Base-by-base conservation (phyloP, 2,888 invertebrate species). In the Agrilus mali region DNA sequence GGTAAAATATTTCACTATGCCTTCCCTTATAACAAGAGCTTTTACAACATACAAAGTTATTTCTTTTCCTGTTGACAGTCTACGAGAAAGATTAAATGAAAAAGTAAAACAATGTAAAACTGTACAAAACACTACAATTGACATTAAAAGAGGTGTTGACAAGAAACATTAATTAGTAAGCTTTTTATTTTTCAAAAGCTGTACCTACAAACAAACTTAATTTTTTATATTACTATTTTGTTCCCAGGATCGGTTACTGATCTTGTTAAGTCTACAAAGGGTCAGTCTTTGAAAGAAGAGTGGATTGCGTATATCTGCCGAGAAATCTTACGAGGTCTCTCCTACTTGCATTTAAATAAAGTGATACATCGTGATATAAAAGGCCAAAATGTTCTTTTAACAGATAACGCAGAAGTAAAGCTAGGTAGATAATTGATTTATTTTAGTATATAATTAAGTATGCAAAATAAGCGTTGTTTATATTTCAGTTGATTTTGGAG, bases 301-400 rank as follows among this genome's bases (percentile, higher is more conserved):
- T 99, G 98, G 97, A 99, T 99, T 65, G 96, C 98, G 44, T 98
- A 98, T 68, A 94, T 98, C 57, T 96, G 95, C 66, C 78, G 98
- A 66, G 89, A 98, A 80, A 89, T 90, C 54, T 74, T 93, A 50
- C 78, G 96, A 63, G 97, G 97, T 55, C 79, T 98, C 48, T 89
- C 90, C 64, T 97, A 98, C 74, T 80, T 98, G 64, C 97, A 98
- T 73, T 85, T 88, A 61, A 96, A 95, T 71, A 96, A 97, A 78
- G 96, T 98, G 54, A 98, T 98, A 63, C 98, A 98, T 72, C 80
- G 98, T 66, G 98, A 99, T 71, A 98, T 99, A 66, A 97, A 97
- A 70, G 94, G 94, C 50, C 98, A 99, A 71, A 99, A 99, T 74
- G 98, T 99, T 55, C 74, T 99, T 53, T 79, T 99, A 48, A 99